Conservation (phyloP, 2,797 vertebrate species). For the Delichon dasypus region DNA sequence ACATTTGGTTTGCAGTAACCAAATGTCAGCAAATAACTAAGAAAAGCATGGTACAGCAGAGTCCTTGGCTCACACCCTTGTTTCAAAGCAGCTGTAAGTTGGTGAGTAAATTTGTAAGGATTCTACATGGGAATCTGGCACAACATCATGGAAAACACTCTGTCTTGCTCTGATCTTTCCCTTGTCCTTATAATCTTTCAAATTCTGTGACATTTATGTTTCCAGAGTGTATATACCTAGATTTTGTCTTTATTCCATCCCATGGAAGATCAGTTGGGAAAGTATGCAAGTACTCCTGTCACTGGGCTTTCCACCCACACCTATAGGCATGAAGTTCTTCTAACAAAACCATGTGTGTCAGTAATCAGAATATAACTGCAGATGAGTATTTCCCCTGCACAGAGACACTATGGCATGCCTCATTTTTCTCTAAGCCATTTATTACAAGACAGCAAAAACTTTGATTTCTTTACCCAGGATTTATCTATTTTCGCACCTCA, state of each 20-base stretch:
- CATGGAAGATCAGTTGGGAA: not conserved
- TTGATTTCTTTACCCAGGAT: not conserved
- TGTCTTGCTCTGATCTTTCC: not conserved
- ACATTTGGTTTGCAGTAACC: not conserved
- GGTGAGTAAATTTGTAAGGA: not conserved
- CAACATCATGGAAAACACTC: fast-evolving
- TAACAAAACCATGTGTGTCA: not conserved
- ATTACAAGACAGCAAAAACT: not conserved
- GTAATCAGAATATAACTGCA: not conserved
- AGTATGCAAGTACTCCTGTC: not conserved
- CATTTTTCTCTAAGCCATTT: not conserved
- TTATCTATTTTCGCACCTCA: not conserved
- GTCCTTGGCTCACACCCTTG: not conserved
- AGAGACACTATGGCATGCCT: not conserved
- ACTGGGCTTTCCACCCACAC: not conserved
- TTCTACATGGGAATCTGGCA: not conserved
- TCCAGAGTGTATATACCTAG: not conserved
- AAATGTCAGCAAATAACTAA: not conserved
- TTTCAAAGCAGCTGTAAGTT: not conserved
- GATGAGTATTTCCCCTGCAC: not conserved
- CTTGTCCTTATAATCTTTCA: not conserved
- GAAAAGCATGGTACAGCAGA: not conserved
- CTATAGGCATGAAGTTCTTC: not conserved
- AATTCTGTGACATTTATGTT: not conserved
- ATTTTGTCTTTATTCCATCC: not conserved